Conservation (phyloP, 2,888 invertebrate genomes). For the Drosophila pegasa region DNA sequence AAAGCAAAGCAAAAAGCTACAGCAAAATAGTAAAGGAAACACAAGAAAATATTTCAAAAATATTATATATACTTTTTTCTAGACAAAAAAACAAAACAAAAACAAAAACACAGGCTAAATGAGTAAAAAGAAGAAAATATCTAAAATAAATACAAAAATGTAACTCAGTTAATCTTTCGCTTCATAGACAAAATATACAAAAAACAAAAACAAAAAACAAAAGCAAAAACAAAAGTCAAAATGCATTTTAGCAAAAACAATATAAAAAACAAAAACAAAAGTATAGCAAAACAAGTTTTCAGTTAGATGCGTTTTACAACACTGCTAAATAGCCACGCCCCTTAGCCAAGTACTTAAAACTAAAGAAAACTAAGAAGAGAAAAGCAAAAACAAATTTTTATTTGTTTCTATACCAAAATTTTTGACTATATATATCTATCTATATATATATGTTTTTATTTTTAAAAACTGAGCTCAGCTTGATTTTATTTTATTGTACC, state of each 20-base stretch:
- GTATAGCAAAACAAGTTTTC: slow-evolving; percentile 30
- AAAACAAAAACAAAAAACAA: slow-evolving; percentile 13
- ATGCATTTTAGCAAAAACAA: slow-evolving; percentile 53
- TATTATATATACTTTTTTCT: slow-evolving; percentile 66
- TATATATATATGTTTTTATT: not conserved
- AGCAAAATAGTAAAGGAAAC: slow-evolving; percentile 33
- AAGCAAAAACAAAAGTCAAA: slow-evolving; percentile 36
- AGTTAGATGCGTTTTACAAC: slow-evolving; percentile 36
- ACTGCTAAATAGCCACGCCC: slow-evolving; percentile 43
- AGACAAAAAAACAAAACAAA: slow-evolving; percentile 29
- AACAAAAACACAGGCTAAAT: slow-evolving; percentile 31
- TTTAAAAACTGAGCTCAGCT: slow-evolving; percentile 42
- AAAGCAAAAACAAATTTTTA: slow-evolving; percentile 7
- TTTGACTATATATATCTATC: slow-evolving; percentile 10
- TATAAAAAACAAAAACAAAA: slow-evolving; percentile 9
- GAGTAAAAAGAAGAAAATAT: slow-evolving; percentile 13
- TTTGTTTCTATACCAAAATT: slow-evolving; percentile 37
- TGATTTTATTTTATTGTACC: slow-evolving; percentile 31
- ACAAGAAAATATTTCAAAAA: slow-evolving; percentile 68
- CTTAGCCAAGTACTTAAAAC: slow-evolving; percentile 56
- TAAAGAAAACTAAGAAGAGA: not conserved
- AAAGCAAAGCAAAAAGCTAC: slow-evolving; percentile 43
- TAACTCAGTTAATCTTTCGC: slow-evolving; percentile 63
- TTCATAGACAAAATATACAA: slow-evolving; percentile 52
- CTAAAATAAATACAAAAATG: slow-evolving; percentile 25